A percentile compares a stretch with the other conserved stretches of the same genome.
Conservation (phyloP, 2,888 invertebrate species). For the Lepidocyrtinus sp. region DNA sequence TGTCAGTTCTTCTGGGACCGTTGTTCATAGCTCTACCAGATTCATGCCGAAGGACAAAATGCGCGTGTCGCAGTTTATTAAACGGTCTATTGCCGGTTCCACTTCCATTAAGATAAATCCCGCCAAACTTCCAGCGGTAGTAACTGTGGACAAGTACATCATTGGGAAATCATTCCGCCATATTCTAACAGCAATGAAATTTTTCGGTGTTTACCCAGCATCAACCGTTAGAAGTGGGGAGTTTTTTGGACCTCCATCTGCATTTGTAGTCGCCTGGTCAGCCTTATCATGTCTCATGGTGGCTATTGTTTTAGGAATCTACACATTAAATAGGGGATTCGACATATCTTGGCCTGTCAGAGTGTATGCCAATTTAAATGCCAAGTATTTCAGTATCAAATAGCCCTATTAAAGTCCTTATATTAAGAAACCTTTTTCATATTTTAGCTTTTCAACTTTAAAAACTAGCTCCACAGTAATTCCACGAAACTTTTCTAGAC, state of each 20-base stretch:
- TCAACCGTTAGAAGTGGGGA: not conserved
- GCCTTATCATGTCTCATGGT: too few species aligned
- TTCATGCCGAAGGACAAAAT: not conserved
- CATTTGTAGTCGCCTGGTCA: too few species aligned
- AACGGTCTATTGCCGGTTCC: not conserved
- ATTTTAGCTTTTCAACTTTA: not conserved
- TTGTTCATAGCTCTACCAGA: not conserved
- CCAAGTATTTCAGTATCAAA: not conserved
- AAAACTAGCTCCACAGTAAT: not conserved
- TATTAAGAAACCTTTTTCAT: not conserved
- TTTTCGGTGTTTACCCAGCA: not conserved
- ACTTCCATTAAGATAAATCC: not conserved
- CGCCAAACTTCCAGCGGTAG: not conserved
- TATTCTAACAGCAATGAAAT: constrained; percentile 19
- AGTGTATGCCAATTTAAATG: constrained; percentile 14
- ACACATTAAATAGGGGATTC: constrained; percentile 34
- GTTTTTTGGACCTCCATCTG: not conserved
- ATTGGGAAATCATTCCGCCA: constrained; percentile 17
- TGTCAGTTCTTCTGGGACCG: not conserved
- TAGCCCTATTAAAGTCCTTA: too few species aligned
- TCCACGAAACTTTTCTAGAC: not conserved
- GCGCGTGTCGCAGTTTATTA: not conserved
- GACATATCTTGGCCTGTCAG: constrained; percentile 26
- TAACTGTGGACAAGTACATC: not conserved
- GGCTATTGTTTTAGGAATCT: constrained; percentile 10